Evolutionary conservation across 1,140 invertebrate species (phyloP).

Genomic region (Cotesia chilonis): DNA sequence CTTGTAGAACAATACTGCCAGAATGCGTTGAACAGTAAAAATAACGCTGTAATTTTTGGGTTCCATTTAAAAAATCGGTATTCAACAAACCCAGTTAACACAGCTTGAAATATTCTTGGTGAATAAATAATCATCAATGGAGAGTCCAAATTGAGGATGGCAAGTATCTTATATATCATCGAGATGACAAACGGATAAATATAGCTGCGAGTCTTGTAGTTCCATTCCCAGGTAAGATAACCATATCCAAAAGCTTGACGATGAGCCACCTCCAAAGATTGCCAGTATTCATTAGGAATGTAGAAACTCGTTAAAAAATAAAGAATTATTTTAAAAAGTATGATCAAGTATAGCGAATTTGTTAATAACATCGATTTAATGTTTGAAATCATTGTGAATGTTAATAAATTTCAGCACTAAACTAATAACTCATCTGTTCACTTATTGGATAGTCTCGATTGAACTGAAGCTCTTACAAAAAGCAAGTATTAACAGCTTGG

Average conservation of each 20-base stretch:
- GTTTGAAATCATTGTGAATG: too few relatives aligned
- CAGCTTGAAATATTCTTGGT: conserved; percentile 82
- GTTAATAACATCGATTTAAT: too few relatives aligned
- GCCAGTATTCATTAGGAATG: conserved; percentile 95
- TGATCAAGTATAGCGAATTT: too few relatives aligned
- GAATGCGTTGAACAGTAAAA: conserved; percentile 79
- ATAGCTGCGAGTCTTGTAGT: conserved; percentile 82
- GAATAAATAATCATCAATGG: conserved; percentile 52
- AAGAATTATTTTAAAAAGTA: conserved; percentile 66
- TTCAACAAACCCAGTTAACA: conserved; percentile 79
- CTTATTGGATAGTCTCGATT: too few relatives aligned
- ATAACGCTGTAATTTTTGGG: conserved; percentile 69
- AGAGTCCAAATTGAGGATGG: conserved; percentile 48
- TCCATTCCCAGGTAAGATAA: conserved; percentile 93
- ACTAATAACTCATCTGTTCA: too few relatives aligned
- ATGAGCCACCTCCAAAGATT: conserved; percentile 90
- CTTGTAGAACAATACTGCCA: conserved; percentile 87
- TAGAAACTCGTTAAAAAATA: conserved; percentile 82
- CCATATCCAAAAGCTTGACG: conserved; percentile 86
- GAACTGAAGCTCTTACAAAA: too few relatives aligned
- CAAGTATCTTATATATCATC: conserved; percentile 50
- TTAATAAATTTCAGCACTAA: too few relatives aligned
- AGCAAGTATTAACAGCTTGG: too few relatives aligned
- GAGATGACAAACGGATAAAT: conserved; percentile 79
- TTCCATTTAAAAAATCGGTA: conserved; percentile 78